Base-by-base conservation (phyloP, 2,888 invertebrate species). In the Lepidocyrtoides sp. region DNA sequence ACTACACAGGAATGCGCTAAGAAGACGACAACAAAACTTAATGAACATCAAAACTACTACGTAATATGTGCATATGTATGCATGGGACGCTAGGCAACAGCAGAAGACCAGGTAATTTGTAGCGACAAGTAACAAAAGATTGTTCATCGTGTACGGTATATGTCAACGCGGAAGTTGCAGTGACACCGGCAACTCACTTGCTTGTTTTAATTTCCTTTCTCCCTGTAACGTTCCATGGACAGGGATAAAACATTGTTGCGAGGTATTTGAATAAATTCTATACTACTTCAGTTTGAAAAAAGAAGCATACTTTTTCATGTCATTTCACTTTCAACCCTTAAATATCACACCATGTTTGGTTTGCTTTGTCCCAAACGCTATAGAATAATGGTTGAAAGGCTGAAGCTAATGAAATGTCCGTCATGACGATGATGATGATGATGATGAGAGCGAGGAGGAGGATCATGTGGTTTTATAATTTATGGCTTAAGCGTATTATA, bases 391-490 rank as follows among this genome's bases (percentile, higher is more conserved):
- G 20, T 23, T 7, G 54, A 41, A 36, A 41, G 51, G 51, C 14
- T 57, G 63, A 66, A 57, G 69, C 85, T 88, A 88, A 88, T 88
- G 88, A 88, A 88, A 88, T 69, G 79, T 69, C 79, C 66, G 69
- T 88, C 88, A 85, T 4, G 36, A 36, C 36, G 36, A 36, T 36
- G 3, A 48, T 32, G 20, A 14, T 36, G n/a, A 36, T 29, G 29
- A 41, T 72, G 20, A 5, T 72, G 75, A 26, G 12, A 51, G 23
- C 20, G 32, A 66, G 14, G 29, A 10, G n/a, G 69, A 14, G 14
- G 32, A 72, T 72, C 60, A 51, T 75, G 87, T 57, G 79, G 79
- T 88, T 66, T 51, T 81, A 81, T 81, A 81, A 81, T 81, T 81
- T 81, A 81, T 81, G 57, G 60, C 60, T 81, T 41, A 44, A 57